A percentile compares a stretch with the other conserved stretches of the same genome.
These are phyloP conservation scores for Phalacrocorax pelagicus DNA, from an alignment of 2,113 vertebrate genomes.

Conservation along the genomic window DNA sequence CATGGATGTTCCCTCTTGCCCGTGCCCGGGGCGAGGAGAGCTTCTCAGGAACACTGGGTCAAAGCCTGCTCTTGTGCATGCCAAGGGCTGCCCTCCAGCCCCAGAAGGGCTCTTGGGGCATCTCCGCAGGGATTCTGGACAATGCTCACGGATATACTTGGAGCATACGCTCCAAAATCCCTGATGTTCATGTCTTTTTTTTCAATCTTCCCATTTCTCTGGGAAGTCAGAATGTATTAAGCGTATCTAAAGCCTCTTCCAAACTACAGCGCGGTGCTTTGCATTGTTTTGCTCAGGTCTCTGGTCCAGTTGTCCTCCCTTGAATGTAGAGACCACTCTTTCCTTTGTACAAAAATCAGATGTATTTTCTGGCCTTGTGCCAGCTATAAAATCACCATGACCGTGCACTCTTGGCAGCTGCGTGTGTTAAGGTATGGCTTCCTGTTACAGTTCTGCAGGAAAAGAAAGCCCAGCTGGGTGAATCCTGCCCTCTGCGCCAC, in stretches of 20 bases:
- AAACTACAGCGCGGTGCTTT: background rate
- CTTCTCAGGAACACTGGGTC: background rate
- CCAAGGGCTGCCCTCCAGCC: background rate
- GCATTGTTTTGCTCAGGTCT: background rate
- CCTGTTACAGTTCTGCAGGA: background rate
- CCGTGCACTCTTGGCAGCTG: fast-evolving
- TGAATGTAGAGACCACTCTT: background rate
- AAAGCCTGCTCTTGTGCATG: background rate
- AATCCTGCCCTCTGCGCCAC: fast-evolving
- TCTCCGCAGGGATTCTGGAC: background rate
- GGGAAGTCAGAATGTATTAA: background rate
- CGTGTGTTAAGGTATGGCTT: background rate
- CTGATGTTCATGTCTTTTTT: background rate
- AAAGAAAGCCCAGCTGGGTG: background rate
- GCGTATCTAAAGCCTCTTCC: background rate
- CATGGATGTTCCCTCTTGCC: background rate
- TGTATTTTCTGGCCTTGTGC: background rate
- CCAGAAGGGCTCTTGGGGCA: fast-evolving
- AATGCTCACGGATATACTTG: background rate
- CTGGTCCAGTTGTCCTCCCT: background rate
- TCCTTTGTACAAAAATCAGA: background rate
- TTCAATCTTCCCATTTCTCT: background rate
- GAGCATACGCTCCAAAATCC: background rate
- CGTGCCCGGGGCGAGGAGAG: fast-evolving
- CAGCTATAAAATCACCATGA: background rate